phyloP scores from a whole-genome alignment of 2,113 vertebrate genomes.

The Brachypodius melanocephalos region DNA sequence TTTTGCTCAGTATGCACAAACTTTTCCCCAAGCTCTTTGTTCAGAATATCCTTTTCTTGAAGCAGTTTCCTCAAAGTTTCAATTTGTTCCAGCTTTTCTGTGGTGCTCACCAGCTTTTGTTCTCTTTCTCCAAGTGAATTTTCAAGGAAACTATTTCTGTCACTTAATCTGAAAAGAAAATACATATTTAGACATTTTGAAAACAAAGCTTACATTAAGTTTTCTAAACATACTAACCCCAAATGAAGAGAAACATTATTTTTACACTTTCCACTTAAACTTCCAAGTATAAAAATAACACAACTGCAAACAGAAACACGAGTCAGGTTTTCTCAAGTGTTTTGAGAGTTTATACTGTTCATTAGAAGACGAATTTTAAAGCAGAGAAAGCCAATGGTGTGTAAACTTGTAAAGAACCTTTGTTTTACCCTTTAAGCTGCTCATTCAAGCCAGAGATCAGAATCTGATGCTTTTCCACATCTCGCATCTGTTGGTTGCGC shows the following conservation, averaged over 20 bases:
- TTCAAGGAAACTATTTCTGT: constrained; percentile 83
- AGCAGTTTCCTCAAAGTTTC: constrained; percentile 72
- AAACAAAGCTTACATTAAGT: not conserved
- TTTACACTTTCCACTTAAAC: not conserved
- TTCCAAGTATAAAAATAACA: not conserved
- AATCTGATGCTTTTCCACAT: constrained; percentile 83
- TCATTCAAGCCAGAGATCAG: constrained; percentile 81
- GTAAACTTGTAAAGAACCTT: not conserved
- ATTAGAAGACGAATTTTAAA: not conserved
- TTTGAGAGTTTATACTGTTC: not conserved
- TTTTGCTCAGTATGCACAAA: constrained; percentile 77
- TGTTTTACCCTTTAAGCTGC: constrained; percentile 83
- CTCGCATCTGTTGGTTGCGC: constrained; percentile 79
- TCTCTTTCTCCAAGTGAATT: constrained; percentile 87
- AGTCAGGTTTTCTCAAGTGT: not conserved
- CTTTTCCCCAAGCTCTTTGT: constrained; percentile 77
- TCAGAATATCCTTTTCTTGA: constrained; percentile 74
- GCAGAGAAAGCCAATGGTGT: not conserved
- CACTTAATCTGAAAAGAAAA: constrained; percentile 73
- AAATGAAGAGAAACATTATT: not conserved
- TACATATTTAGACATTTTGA: not conserved
- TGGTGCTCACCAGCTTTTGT: constrained; percentile 70
- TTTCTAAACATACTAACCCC: not conserved
- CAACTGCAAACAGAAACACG: not conserved
- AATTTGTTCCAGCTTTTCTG: constrained; percentile 79